Base-by-base conservation (phyloP, 1,140 invertebrate genomes). In the Lamellibrachia luymesi region DNA sequence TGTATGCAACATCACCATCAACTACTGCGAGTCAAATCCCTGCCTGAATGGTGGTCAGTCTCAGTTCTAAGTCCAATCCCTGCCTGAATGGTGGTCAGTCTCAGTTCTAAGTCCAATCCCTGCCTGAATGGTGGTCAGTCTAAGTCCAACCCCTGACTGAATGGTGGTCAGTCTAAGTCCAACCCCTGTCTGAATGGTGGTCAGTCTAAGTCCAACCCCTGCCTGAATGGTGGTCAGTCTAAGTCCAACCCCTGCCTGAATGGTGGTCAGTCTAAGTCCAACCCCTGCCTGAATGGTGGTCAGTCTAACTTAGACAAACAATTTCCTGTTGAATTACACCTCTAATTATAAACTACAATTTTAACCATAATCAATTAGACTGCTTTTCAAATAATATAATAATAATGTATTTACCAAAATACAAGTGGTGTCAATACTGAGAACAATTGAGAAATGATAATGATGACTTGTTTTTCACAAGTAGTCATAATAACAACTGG, bases 331-430 rank as follows among this genome's bases (percentile, higher is more conserved):
- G 92, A 90, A 50, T 13, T 95, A 93, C 93, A 51, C 25, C 38
- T 49, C 94, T 93, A 93, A 80, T 89, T 51, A 93, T 92, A 22
- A 80, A 80, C 64, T 4, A 56, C 52, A 7, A 50, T 27, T 64
- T 1, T 93, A 94, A 50, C 94, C 90, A 50, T n/a, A 91, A 92
- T 92, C 89, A 93, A 91, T 92, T 94, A 93, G 50, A 94, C 94
- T 94, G 93, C 92, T 92, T 94, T 94, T 56, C 93, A 2, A 94
- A 93, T 17, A 95, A 95, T 90, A 50, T 91, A 91, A 91, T 91
- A 50, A 91, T 91, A n/a, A 50, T 91, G 4, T 91, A 50, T 90
- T 90, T 94, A 93, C 38, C 94, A 94, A 89, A 80, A 93, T 27
- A 93, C 94, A 56, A 94, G 94, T 50, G 56, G 5, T 8, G 2